Evolutionary conservation across 2,797 vertebrate species (phyloP), one percentile per base, ranked within the genome.

Genomic region (Pteronotus mesoamericanus): DNA sequence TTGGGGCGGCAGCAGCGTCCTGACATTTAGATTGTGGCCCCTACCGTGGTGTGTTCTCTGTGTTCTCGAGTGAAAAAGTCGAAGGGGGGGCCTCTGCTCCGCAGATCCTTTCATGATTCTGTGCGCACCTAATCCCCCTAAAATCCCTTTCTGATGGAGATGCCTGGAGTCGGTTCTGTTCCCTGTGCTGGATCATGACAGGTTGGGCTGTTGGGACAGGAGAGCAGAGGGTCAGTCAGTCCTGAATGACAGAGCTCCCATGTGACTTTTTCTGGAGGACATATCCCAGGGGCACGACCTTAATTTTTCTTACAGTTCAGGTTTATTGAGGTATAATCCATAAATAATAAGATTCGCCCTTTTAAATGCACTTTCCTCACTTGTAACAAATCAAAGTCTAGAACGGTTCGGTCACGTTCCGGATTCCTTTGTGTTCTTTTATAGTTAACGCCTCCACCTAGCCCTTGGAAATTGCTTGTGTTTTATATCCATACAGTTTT

Each of bases 281-380:
- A 1, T 34, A 14, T 26, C 18, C 71, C 22, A 71, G 59, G 18
- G 51, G 37, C 44, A 29, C 19, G 88, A 55, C 46, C 57, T 32
- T 55, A 24, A 22, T n/a, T 18, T 42, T 74, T 29, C 51, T n/a
- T 55, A 21, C 46, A 94, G 68, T 19, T 69, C 66, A 80, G 39
- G n/a, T 75, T 78, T 74, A 53, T 68, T 48, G 53, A 86, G 34
- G 29, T 21, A 22, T 61, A 87, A 83, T 78, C 72, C n/a, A 83
- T 9, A 53, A 74, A 69, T 51, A 78, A 12, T 72, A 5, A 68
- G 80, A 55, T 53, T 68, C 12, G 19, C 7, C 8, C 14, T n/a
- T 88, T 59, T 75, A 88, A 91, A 86, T 72, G 6, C 12, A 37
- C 0, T 78, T 57, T 77, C 74, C 34, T 82, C 37, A n/a, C 14